These are phyloP conservation scores for Capricornis sumatraensis DNA, from an alignment of 2,113 vertebrate genomes.

Conservation along the genomic window DNA sequence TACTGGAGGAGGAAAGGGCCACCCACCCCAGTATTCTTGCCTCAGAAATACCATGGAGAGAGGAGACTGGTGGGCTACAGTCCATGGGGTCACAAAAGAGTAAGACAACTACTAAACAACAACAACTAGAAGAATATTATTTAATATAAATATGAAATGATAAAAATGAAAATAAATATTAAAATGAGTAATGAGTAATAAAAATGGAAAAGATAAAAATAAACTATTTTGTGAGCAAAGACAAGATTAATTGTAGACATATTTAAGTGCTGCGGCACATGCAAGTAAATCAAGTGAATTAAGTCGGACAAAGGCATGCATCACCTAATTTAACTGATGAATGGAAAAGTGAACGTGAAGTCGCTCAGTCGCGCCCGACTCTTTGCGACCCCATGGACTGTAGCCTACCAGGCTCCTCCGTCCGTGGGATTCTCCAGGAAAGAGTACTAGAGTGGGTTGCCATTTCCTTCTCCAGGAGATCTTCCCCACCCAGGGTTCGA, in stretches of 20 bases:
- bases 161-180: neutral
- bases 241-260: neutral
- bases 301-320: neutral
- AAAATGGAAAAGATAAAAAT: neutral
- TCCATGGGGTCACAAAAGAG: neutral
- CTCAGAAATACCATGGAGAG: neutral
- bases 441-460: too few species aligned
- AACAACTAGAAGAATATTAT: neutral
- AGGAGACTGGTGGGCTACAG: neutral
- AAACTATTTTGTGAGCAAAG: neutral
- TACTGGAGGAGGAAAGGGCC: neutral
- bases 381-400: too few species aligned
- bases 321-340: neutral
- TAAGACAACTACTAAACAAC: neutral
- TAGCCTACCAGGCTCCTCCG: too few species aligned
- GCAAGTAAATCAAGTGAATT: neutral
- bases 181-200: neutral
- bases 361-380: too few species aligned
- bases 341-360: accelerated
- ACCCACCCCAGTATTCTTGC: neutral
- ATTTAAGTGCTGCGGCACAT: neutral
- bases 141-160: neutral
- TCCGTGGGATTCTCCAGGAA: too few species aligned
- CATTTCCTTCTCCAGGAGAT: too few species aligned
- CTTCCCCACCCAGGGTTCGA: too few species aligned